Percentiles rank a stretch among this genome's conserved stretches.
Evolutionary conservation across 2,113 vertebrate species (phyloP).

Genomic region (Lepisosteus oculatus): DNA sequence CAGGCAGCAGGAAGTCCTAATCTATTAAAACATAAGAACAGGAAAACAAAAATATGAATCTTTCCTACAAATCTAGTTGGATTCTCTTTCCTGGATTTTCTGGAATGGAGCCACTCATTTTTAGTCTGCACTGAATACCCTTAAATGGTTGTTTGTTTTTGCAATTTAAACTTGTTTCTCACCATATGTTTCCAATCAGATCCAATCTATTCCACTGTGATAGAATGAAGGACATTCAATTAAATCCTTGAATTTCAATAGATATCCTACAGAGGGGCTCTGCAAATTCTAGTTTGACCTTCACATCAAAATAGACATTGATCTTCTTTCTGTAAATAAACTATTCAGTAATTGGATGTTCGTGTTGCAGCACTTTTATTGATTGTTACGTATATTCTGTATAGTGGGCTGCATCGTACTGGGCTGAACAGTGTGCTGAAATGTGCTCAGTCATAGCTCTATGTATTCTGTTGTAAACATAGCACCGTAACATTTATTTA

Average conservation of each 20-base stretch:
- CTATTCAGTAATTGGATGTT: slow-evolving; percentile 15
- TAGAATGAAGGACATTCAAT: slow-evolving; percentile 26
- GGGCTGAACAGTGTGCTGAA: slow-evolving; percentile 39
- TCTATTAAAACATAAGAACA: neutral
- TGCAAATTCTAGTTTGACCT: slow-evolving; percentile 9
- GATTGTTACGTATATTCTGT: too few relatives aligned
- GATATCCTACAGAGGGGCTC: neutral
- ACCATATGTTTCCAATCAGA: slow-evolving; percentile 37
- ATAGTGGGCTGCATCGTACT: neutral
- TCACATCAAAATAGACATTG: slow-evolving; percentile 14
- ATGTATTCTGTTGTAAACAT: neutral
- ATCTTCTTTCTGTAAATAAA: slow-evolving; percentile 25
- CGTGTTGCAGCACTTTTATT: too few relatives aligned
- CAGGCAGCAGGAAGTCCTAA: neutral
- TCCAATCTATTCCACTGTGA: slow-evolving; percentile 16
- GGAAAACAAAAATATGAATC: slow-evolving; percentile 1
- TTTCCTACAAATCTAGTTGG: neutral
- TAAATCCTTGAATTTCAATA: slow-evolving; percentile 25
- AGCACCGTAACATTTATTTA: slow-evolving; percentile 47
- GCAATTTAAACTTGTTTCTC: slow-evolving; percentile 10
- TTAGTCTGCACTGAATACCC: neutral
- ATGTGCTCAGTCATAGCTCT: too few relatives aligned
- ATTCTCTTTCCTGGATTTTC: neutral
- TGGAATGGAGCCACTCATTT: slow-evolving; percentile 7
- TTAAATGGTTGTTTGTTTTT: slow-evolving; percentile 27